Base-by-base conservation (phyloP, 2,113 vertebrate species). In the Festucalex cinctus region DNA sequence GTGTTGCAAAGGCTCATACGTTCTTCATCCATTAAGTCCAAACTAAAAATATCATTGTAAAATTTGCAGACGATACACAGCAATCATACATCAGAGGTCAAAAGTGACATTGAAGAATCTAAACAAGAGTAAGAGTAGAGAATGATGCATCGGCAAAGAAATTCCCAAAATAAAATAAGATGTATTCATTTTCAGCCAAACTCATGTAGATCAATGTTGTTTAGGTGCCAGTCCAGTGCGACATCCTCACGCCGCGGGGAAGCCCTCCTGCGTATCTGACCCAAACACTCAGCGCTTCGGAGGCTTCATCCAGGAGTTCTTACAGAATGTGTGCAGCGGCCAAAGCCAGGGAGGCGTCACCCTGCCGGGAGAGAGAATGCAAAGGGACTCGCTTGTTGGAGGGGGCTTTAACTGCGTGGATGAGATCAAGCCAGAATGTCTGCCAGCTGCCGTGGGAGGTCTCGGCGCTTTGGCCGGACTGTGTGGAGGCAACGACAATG, bases 301-400 rank as follows among this genome's bases (percentile, higher is more conserved):
- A 12, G 81, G 95, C 62, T 89, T 95, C 0, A 93, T 97, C 67
- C 96, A 98, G 79, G 97, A 99, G 86, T 96, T 98, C 86, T 91
- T 97, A 69, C 92, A 92, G 63, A 97, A 94, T 0, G 95, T 96
- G 35, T 98, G 95, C 0, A 93, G 92, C 76, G 87, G 56, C 86
- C 91, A 0, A 73, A 75, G 35, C 91, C 78, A 84, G 0, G 75
- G 53, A 1, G 79, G 68, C 24, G 39, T 70, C 56, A 0, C 36
- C 36, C 44, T 85, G 36, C 9, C 71, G 1, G 76, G 65, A 0
- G 94, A 94, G 64, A 91, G 86, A 39, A 12, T 20, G 6, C 83
- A 67, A 53, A 92, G 88, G 72, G 93, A 82, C 16, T 87, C 67
- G 63, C 66, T 76, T 0, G 66, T 58, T 6, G 7, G 65, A 54